Percentiles rank a stretch among this genome's conserved stretches.
These are phyloP conservation scores for Plemyria rubiginata DNA, from an alignment of 2,888 invertebrate species.

Conservation along the genomic window DNA sequence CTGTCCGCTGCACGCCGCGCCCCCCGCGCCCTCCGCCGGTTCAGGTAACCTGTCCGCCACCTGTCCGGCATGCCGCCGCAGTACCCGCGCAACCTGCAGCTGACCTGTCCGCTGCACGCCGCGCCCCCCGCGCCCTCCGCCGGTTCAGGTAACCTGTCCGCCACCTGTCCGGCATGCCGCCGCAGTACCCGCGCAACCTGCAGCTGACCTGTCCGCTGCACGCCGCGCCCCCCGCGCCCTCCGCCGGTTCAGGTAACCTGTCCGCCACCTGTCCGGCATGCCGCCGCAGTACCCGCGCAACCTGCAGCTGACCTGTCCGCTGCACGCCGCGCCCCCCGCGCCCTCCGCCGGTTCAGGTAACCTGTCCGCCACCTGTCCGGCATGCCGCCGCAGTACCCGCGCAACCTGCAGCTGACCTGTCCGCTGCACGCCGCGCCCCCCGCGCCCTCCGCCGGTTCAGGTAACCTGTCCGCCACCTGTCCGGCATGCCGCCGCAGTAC, in stretches of 20 bases:
- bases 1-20: constrained; percentile 72
- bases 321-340: too few species aligned
- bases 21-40: constrained; percentile 49
- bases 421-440: too few species aligned
- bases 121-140: constrained; percentile 51
- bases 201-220: constrained; percentile 76
- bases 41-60: constrained; percentile 52
- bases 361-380: too few species aligned
- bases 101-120: constrained; percentile 74
- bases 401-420: too few species aligned
- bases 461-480: too few species aligned
- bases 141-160: constrained; percentile 41
- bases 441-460: too few species aligned
- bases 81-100: constrained; percentile 68
- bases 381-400: too few species aligned
- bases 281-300: too few species aligned
- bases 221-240: constrained; percentile 57
- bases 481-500: too few species aligned
- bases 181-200: constrained; percentile 65
- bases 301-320: too few species aligned
- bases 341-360: too few species aligned
- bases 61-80: constrained; percentile 65
- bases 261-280: too few species aligned
- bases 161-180: constrained; percentile 67
- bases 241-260: constrained; percentile 42